Base-by-base conservation (phyloP, 2,797 vertebrate genomes). In the Pseudopleuronectes americanus region DNA sequence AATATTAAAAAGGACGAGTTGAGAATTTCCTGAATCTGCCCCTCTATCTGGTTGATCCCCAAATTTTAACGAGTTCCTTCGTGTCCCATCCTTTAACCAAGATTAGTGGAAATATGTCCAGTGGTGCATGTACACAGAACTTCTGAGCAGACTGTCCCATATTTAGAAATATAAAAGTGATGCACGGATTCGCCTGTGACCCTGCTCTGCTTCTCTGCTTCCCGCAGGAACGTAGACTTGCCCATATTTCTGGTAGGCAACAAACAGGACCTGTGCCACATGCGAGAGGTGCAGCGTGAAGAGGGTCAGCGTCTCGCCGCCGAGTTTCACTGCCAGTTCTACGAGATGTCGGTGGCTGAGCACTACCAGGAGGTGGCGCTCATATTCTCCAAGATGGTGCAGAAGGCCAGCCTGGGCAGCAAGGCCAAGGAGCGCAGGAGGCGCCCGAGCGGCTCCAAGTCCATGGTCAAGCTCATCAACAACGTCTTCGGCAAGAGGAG, bases 211-310 rank as follows among this genome's bases (percentile, higher is more conserved):
- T 41, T 33, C 23, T 22, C 17, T 60, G 2, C 54, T 28, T 43
- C 6, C 84, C 86, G 51, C 91, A 97, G 96, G 90, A 88, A 91
- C 21, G n/a, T 59, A 0, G 94, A 95, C 38, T 86, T 93, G 0
- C 86, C 92, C 0, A 81, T 97, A 51, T 91, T 95, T 81, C 76
- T 97, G 84, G 94, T 97, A 74, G 96, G 95, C 23, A 97, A 97
- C 84, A 97, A 97, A 75, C 95, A 96, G 80, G 96, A 97, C 89
- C 90, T 96, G 52, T 95, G 96, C 65, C 96, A 97, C 41, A 70
- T 94, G 88, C 90, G 96, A 8, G 94, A 96, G 71, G 95, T 97
- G 41, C 87, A 88, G 73, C 91, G 92, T 75, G 95, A 96, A 14
- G 96, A 97, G 86, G 96, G 94, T 21, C 94, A 95, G 57, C 90